A percentile compares a stretch with the other conserved stretches of the same genome.
These are phyloP conservation scores for Aphodius granarius DNA, from an alignment of 2,888 invertebrate genomes.

Conservation along the genomic window DNA sequence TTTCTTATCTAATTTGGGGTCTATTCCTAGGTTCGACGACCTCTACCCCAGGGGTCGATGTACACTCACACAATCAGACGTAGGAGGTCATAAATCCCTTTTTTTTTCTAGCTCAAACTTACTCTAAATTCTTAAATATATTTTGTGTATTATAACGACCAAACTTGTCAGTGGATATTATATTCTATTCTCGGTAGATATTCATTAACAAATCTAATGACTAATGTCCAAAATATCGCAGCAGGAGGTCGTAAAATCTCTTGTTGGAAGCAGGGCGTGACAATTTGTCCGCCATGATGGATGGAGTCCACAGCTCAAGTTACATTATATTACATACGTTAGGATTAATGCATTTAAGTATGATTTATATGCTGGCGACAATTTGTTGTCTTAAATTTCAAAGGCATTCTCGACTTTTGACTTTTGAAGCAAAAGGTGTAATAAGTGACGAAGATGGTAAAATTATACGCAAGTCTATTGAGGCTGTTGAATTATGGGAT, in stretches of 20 bases:
- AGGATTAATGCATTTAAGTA: not conserved
- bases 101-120: too few species aligned
- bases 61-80: slow-evolving; percentile 1
- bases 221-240: not conserved
- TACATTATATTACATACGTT: not conserved
- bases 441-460: not conserved
- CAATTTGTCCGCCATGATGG: not conserved
- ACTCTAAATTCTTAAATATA: too few species aligned
- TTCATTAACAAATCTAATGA: not conserved
- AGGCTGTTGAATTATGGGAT: not conserved
- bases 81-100: too few species aligned
- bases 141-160: too few species aligned
- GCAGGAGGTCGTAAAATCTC: not conserved
- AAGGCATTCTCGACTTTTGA: too few species aligned
- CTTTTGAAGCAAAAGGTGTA: too few species aligned
- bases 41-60: not conserved
- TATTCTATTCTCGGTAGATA: too few species aligned
- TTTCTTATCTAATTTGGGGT: slow-evolving; percentile 19
- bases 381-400: not conserved
- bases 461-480: not conserved
- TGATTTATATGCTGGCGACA: not conserved
- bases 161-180: too few species aligned
- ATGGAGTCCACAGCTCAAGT: not conserved
- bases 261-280: not conserved
- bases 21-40: slow-evolving; percentile 6